Evolutionary conservation across 2,113 vertebrate species (phyloP).

Genomic region (Rousettus leschenaultii): DNA sequence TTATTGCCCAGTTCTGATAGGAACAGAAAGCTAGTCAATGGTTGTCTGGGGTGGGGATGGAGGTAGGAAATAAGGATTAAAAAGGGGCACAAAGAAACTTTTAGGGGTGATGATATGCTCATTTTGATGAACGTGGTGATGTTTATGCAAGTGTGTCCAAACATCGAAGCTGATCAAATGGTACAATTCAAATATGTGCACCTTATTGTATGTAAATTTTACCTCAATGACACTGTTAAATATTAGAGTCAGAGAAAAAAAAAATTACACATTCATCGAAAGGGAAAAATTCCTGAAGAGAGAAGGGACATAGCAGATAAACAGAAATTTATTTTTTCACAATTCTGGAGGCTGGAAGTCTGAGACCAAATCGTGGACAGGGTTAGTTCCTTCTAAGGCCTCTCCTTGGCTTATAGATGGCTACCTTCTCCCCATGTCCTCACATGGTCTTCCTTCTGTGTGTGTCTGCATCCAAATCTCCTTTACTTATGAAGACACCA

Average conservation of each 20-base stretch:
- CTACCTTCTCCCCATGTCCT: not conserved
- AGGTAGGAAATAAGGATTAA: not conserved
- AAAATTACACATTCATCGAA: not conserved
- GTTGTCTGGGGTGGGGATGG: too few relatives aligned
- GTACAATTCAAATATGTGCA: not conserved
- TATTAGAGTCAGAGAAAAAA: not conserved
- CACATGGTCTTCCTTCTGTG: fast-evolving
- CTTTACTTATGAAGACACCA: not conserved
- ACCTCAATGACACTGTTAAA: not conserved
- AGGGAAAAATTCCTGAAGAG: not conserved
- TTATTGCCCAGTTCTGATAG: not conserved
- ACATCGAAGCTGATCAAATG: not conserved
- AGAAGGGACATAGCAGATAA: not conserved
- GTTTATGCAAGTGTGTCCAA: not conserved
- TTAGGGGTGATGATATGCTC: not conserved
- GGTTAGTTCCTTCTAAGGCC: not conserved
- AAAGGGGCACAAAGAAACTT: not conserved
- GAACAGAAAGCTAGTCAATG: not conserved
- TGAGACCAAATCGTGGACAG: not conserved
- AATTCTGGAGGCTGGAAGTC: not conserved
- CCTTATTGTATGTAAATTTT: not conserved
- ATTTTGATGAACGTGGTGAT: not conserved
- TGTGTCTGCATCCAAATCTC: not conserved
- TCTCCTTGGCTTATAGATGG: not conserved
- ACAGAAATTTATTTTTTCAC: not conserved